phyloP scores from a whole-genome alignment of 2,113 vertebrate genomes.

The Amia ocellicauda region DNA sequence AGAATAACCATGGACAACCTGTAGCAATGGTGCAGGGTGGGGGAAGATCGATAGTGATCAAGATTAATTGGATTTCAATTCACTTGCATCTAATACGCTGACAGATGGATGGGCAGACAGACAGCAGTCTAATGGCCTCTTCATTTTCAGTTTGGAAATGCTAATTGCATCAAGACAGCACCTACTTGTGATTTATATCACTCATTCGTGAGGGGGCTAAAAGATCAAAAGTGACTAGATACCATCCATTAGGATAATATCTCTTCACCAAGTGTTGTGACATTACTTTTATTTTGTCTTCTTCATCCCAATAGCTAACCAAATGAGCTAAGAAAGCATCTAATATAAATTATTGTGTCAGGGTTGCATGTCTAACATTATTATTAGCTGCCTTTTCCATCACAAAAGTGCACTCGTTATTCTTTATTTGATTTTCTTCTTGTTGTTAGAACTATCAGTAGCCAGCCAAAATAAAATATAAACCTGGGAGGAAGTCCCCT shows the following conservation, averaged over 20 bases:
- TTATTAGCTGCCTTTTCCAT: no score
- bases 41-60: background rate
- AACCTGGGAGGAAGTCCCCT: no score
- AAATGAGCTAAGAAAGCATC: background rate
- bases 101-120: slow-evolving; percentile 21
- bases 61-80: slow-evolving; percentile 9
- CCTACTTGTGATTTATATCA: slow-evolving; percentile 3
- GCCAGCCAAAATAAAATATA: no score
- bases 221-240: background rate
- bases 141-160: background rate
- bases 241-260: background rate
- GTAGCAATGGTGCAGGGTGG: no score
- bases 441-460: no score
- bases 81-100: background rate
- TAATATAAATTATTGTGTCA: background rate
- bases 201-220: background rate
- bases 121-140: slow-evolving; percentile 13
- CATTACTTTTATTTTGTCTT: no score
- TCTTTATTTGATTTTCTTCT: no score
- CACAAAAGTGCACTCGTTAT: no score
- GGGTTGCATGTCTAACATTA: background rate
- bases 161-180: background rate
- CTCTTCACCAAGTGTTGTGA: background rate
- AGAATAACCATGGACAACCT: no score
- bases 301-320: background rate